Evolutionary conservation across 2,888 invertebrate species (phyloP), one percentile per base, ranked within the genome.

Genomic region (Aphrophora alni): DNA sequence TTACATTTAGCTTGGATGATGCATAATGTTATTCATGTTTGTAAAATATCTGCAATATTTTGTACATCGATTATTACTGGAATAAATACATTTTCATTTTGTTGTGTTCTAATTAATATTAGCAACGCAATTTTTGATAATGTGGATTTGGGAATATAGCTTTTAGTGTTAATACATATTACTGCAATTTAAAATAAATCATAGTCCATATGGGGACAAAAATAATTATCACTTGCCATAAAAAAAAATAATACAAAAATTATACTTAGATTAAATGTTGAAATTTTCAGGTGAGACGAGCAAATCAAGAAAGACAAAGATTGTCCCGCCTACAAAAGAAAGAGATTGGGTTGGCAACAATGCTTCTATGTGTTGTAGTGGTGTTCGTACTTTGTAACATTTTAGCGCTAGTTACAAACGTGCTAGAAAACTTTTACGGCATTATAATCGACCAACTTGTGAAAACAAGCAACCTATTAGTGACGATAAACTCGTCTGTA

Each of bases 401-500:
- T 84, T 90, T 97, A 80, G 95, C 97, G 0, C 90, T 97, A 83
- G 93, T 96, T 82, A 93, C 94, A 86, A 97, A 97, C 89, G 93
- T 97, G 69, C 91, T 95, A 87, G 95, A 98, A 88, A 80, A 94
- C 95, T 95, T 97, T 86, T 92, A 91, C 86, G 90, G 90, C 81
- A 89, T 90, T 73, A 91, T 92, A 81, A 90, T 92, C 84, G 92
- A 93, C 85, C 92, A 93, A 86, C 90, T 96, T 86, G 93, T 96
- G 77, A 94, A 95, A 87, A 91, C 92, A 51, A 96, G 95, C 87
- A 98, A 99, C 89, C 92, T 98, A 80, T 91, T 98, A 83, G 98
- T 99, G 80, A 98, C 97, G 83, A 93, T 98, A 88, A 99, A 99
- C 90, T 98, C 98, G 87, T 97, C 98, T 87, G 96, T 98, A 83